phyloP scores from a whole-genome alignment of 1,140 invertebrate species.

The Pseudomyrmex flavicornis region DNA sequence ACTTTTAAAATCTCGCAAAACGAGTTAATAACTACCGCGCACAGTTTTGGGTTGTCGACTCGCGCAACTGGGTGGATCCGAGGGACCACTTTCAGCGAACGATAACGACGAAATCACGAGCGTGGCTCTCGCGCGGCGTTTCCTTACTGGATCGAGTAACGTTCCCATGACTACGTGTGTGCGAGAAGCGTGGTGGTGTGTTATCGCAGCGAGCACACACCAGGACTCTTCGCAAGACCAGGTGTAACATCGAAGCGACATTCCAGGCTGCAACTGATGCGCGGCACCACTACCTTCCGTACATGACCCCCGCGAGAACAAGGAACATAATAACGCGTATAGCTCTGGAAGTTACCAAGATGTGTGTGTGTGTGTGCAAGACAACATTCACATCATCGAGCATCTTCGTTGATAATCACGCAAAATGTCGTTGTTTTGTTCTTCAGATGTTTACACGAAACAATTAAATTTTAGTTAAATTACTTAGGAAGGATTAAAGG shows the following conservation, averaged over 20 bases:
- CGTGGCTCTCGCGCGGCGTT: conserved; percentile 64
- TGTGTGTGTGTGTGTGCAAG: not conserved
- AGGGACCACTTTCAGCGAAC: conserved; percentile 65
- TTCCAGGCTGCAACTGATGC: conserved; percentile 72
- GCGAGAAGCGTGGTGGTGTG: conserved; percentile 54
- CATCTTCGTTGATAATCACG: not conserved
- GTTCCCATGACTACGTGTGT: conserved; percentile 61
- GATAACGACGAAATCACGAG: conserved; percentile 70
- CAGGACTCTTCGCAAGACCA: conserved; percentile 65
- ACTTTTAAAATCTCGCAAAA: conserved; percentile 52
- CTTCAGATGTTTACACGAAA: not conserved
- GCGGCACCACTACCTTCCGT: conserved; percentile 48
- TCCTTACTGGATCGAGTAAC: conserved; percentile 65
- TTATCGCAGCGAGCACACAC: conserved; percentile 41
- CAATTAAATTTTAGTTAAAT: conserved; percentile 6
- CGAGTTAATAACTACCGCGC: conserved; percentile 52
- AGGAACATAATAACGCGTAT: conserved; percentile 58
- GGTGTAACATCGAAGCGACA: conserved; percentile 70
- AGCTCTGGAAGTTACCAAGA: conserved; percentile 3
- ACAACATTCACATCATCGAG: not conserved
- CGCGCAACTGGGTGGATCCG: conserved; percentile 38
- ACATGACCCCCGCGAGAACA: conserved; percentile 67
- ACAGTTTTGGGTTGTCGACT: conserved; percentile 43
- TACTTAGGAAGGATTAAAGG: not conserved
- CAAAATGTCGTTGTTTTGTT: not conserved